A percentile compares a stretch with the other conserved stretches of the same genome.
Evolutionary conservation across 2,113 vertebrate genomes (phyloP).

Genomic region (Gymnobelideus leadbeateri): DNA sequence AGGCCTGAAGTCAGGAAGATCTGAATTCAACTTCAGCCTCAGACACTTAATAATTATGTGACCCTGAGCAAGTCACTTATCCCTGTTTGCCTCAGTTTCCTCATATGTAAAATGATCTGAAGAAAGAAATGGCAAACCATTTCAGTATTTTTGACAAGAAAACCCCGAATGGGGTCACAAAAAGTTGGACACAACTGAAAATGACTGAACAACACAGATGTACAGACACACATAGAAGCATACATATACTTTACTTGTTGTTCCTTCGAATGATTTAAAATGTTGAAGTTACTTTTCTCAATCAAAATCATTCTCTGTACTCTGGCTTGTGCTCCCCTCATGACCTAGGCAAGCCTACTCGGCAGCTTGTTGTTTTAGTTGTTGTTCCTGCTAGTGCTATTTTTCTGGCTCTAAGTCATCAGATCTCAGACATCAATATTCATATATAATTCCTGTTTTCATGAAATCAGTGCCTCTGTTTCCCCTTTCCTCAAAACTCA

Average conservation of each 20-base stretch:
- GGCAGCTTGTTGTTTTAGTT: not conserved
- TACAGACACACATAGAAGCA: not conserved
- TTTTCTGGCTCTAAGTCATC: not conserved
- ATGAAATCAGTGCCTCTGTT: not conserved
- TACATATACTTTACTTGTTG: not conserved
- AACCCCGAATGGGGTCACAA: not conserved
- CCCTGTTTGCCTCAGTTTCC: not conserved
- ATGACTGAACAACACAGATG: not conserved
- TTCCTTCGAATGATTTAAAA: constrained; percentile 2
- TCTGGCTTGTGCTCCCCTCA: not conserved
- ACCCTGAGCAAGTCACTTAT: not conserved
- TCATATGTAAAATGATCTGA: not conserved
- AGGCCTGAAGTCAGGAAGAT: not conserved
- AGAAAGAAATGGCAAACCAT: not conserved
- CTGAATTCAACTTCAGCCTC: not conserved
- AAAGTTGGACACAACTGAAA: not conserved
- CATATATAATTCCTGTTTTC: not conserved
- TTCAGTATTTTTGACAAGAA: not conserved
- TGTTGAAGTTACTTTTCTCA: constrained; percentile 3
- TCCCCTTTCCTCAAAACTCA: not conserved
- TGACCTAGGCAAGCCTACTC: not conserved
- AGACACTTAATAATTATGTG: not conserved
- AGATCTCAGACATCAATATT: not conserved
- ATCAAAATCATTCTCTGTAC: not conserved
- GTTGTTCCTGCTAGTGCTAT: not conserved